Base-by-base conservation (phyloP, 2,113 vertebrate genomes). In the Hypomesus transpacificus region DNA sequence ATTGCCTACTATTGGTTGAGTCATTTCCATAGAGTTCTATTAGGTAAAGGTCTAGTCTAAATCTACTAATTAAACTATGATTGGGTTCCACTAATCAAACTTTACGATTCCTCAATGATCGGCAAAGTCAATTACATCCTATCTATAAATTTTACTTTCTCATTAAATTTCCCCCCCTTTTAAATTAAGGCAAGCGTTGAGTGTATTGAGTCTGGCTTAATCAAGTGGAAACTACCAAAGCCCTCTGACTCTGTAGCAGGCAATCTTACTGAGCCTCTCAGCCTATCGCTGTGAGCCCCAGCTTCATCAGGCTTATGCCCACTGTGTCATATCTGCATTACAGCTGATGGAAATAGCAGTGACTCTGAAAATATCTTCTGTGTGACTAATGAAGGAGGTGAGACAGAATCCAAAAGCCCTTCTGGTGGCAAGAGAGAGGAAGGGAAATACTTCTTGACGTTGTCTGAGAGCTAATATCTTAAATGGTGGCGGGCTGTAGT, bases 201-300 rank as follows among this genome's bases (percentile, higher is more conserved):
- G 85, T 79, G 65, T 79, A 83, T 78, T 80, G 84, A 90, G 82
- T 84, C 66, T 34, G 75, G 86, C 86, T 89, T 90, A 91, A 91
- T 92, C 87, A 90, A 92, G 89, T 91, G 89, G 86, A 90, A 92
- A 89, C 86, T 83, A 86, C 82, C 80, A 88, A 91, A 91, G 88
- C 88, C 89, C 85, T 73, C 67, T 87, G 87, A 89, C 87, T 87
- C 78, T 75, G 78, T 84, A 73, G 80, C 76, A 82, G 76, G 87
- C 88, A 89, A 85, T 90, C 87, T 89, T 71, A 71, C 84, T 84
- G 75, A 87, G 83, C 81, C 82, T 81, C 85, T 86, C 78, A 68
- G 83, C 83, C 84, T 75, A 84, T 82, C 85, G 74, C 79, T 69
- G 79, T 75, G 73, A 88, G 87, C 80, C 78, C n/a, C 69, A 78